These are phyloP conservation scores for Sminthopsis crassicaudata DNA, from an alignment of 2,113 vertebrate species.

Conservation along the genomic window DNA sequence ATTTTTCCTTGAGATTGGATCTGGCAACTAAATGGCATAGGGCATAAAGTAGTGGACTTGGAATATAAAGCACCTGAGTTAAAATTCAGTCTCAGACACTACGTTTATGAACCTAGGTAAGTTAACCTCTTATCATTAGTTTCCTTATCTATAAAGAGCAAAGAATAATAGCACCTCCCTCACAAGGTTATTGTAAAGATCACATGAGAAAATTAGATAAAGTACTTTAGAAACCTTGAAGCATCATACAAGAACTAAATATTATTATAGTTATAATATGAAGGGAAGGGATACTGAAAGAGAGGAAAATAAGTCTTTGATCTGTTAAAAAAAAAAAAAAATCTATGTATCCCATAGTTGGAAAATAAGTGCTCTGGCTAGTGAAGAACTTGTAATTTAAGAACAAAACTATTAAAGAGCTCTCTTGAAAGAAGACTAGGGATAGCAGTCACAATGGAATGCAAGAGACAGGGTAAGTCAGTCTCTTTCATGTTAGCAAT, in stretches of 20 bases:
- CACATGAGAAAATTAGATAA: not conserved
- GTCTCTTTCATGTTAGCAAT: not conserved
- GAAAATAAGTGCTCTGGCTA: constrained; percentile 10
- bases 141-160: not conserved
- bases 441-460: not conserved
- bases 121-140: not conserved
- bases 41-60: no score
- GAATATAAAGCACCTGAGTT: no score
- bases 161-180: no score
- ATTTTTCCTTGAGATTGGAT: not conserved
- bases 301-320: not conserved
- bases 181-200: not conserved
- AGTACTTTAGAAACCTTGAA: not conserved
- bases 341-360: not conserved
- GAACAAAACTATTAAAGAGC: not conserved
- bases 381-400: not conserved
- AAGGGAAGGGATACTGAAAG: not conserved
- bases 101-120: not conserved
- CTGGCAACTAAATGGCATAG: not conserved
- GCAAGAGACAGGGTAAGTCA: not conserved
- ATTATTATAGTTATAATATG: not conserved
- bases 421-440: not conserved
- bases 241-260: not conserved
- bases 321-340: not conserved
- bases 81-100: not conserved